Base-by-base conservation (phyloP, 1,140 invertebrate species). In the Psilanteris sp. region DNA sequence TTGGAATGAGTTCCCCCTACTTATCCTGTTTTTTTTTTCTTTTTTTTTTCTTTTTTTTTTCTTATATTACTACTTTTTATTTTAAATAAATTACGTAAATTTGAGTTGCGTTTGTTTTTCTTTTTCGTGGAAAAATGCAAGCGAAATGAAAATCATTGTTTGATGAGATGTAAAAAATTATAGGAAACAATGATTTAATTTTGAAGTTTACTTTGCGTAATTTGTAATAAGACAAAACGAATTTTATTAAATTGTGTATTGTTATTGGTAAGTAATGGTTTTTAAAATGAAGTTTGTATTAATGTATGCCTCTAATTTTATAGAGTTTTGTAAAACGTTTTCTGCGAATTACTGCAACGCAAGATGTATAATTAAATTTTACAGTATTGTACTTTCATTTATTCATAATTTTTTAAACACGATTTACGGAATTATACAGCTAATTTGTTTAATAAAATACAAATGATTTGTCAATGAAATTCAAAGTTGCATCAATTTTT, bases 381-480 rank as follows among this genome's bases (percentile, higher is more conserved):
- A 59, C 32, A 50, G 43, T 68, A 50, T 57, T 68, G 52, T 68
- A 57, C 11, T 32, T 41, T 68, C 24, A 29, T 54, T 52, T 52
- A 20, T 61, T 62, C 26, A 27, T 54, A n/a, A 15, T 59, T 72
- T 48, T 68, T 62, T 52, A 41, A 70, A 32, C 13, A 26, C 43
- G 14, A 62, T 50, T 70, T 59, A 77, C 50, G 22, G 37, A 66
- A 74, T 74, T 66, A 52, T 70, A 59, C 22, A 39, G 24, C 15
- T 52, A 24, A 41, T 73, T 64, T 73, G 32, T 64, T 57, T 11
- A 54, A 64, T 72, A 41, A 64, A 64, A 52, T 66, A 57, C 34
- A 48, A 66, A 52, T 50, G 29, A n/a, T n/a, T n/a, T n/a, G n/a
- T n/a, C n/a, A n/a, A n/a, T n/a, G n/a, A n/a, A n/a, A n/a, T n/a